Evolutionary conservation across 2,888 invertebrate species (phyloP), one percentile per base, ranked within the genome.

Genomic region (Leucophenga maculata): DNA sequence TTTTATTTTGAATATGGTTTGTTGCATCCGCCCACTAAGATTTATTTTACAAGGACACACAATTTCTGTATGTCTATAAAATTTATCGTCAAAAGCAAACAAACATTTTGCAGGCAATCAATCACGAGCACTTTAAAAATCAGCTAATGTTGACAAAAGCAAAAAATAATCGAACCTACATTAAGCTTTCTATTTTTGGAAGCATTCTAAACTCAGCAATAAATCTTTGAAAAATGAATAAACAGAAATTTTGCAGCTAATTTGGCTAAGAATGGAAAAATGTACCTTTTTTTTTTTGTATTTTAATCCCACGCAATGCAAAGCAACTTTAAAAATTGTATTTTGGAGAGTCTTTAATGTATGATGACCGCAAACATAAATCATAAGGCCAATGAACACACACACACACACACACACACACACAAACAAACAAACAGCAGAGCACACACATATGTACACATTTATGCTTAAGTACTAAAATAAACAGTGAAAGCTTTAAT

Each of bases 51-150:
- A 39, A 32, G 11, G 6, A 9, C 39, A 8, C 39, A 39, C 39
- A 39, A 39, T 39, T 26, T 26, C 4, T 11, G 39, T 39, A 1
- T 39, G 39, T 39, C 11, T n/a, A 8, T 8, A 11, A 70, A 73
- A 71, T 75, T 75, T 74, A 70, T 69, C 65, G 70, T 59, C 67
- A 52, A n/a, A n/a, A 70, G 69, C 75, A 65, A 54, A 72, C 72
- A 73, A n/a, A 72, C 72, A 72, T 73, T 75, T 72, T 72, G 59
- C 68, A 66, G 71, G 72, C 73, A 72, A 76, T 76, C 77, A 76
- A 76, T 76, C 76, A 76, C 71, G 46, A 55, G 20, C 68, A 68
- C 72, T 69, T 67, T 69, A 59, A 50, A 65, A 26, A 48, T 13
- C 9, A 60, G 60, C 39, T n/a, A 18, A 60, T 18, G 65, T n/a